Evolutionary conservation across 2,888 invertebrate genomes (phyloP).

Genomic region (Ophioninae sp.): DNA sequence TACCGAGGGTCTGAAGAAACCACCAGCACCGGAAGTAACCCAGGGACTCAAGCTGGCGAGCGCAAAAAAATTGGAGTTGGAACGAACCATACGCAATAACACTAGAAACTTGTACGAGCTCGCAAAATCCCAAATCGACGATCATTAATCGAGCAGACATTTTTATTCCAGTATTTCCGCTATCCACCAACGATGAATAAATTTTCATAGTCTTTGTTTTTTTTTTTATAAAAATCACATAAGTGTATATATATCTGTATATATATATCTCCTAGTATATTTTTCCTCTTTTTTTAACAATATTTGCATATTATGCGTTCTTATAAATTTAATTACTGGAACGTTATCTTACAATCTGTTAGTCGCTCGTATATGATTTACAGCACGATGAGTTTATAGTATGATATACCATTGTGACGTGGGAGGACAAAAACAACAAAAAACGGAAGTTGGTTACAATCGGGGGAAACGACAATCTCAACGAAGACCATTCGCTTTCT

Average conservation of each 20-base stretch:
- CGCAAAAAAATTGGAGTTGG: slow-evolving; percentile 71
- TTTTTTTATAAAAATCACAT: slow-evolving; percentile 32
- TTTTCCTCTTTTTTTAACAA: slow-evolving; percentile 45
- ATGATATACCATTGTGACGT: slow-evolving; percentile 49
- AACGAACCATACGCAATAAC: slow-evolving; percentile 75
- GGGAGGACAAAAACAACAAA: background rate
- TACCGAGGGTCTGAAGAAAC: slow-evolving; percentile 74
- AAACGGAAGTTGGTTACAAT: slow-evolving; percentile 56
- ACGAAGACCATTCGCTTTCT: slow-evolving; percentile 55
- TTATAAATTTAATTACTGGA: slow-evolving; percentile 63
- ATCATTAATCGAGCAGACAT: slow-evolving; percentile 41
- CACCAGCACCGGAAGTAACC: slow-evolving; percentile 71
- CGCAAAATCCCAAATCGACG: slow-evolving; percentile 67
- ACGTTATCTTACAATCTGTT: slow-evolving; percentile 65
- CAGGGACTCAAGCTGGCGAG: slow-evolving; percentile 70
- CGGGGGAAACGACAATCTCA: slow-evolving; percentile 52
- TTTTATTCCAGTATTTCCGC: background rate
- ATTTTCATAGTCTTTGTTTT: background rate
- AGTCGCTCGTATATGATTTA: slow-evolving; percentile 62
- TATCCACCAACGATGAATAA: background rate
- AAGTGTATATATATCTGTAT: slow-evolving; percentile 26
- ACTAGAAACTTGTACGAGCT: slow-evolving; percentile 76
- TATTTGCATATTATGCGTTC: slow-evolving; percentile 58
- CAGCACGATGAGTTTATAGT: slow-evolving; percentile 61
- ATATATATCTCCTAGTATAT: slow-evolving; percentile 41